Evolutionary conservation across 2,113 vertebrate species (phyloP), one percentile per base, ranked within the genome.

Genomic region (Myiopsitta monachus): DNA sequence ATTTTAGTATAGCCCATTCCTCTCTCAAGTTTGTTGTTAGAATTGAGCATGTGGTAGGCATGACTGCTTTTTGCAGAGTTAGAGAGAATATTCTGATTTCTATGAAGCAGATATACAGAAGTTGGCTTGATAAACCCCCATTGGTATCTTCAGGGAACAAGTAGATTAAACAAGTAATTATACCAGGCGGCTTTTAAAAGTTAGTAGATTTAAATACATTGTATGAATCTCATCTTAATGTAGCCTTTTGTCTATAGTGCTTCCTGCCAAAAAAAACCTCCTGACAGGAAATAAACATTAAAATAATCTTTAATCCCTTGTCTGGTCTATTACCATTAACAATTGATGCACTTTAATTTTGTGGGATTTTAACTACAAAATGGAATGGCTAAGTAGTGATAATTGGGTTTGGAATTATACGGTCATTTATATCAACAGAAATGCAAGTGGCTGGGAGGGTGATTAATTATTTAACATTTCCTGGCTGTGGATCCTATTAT

Each of bases 381-480:
- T 98, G 98, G 98, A 98, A 97, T 97, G 83, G 97, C 97, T 98
- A 98, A 98, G 98, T 98, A 98, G 97, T 98, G 98, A 98, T 98
- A 98, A 98, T 98, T 98, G 98, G 98, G 97, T 98, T 98, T 98
- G 98, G 98, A 98, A 98, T 98, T 98, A 98, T 98, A 98, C 88
- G 96, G 97, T 98, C 98, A 98, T 98, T 98, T 98, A 98, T 98
- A 98, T 98, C 98, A 98, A 98, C 98, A 98, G 98, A 98, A 97
- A 98, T 97, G 98, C 98, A 96, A 97, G 97, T 97, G 96, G 96
- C 98, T 98, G 98, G 97, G 97, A 97, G 94, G 94, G 97, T 96
- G 97, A 98, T 98, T 98, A 98, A 99, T 99, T 98, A 99, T 98
- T 99, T 98, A 99, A 97, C 97, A 92, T 97, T 98, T 98, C 97